These are phyloP conservation scores for Limnephilus auricula DNA, from an alignment of 2,888 invertebrate genomes.

Conservation along the genomic window DNA sequence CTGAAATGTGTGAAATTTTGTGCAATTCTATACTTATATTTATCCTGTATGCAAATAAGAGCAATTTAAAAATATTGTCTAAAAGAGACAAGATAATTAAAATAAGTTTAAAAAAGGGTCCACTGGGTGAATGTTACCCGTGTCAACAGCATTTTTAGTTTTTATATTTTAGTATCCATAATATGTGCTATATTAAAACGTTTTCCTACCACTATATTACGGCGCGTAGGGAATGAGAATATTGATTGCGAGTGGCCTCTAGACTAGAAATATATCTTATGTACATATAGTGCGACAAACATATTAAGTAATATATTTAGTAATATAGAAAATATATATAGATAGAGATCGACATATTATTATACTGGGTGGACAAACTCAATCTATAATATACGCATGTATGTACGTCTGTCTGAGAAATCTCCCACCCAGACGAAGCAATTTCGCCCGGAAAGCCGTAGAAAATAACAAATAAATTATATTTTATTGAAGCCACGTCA, in stretches of 20 bases:
- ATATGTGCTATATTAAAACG: not conserved
- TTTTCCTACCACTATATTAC: not conserved
- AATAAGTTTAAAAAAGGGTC: too few species aligned
- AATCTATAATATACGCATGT: not conserved
- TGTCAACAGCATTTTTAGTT: too few species aligned
- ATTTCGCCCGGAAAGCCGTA: constrained; percentile 18
- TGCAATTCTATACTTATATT: too few species aligned
- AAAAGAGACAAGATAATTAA: too few species aligned
- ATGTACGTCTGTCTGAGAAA: not conserved
- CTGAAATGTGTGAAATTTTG: too few species aligned
- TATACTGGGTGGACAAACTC: not conserved
- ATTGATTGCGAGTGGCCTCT: constrained; percentile 35
- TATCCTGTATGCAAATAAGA: too few species aligned
- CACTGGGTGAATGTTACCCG: too few species aligned
- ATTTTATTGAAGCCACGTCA: constrained; percentile 44
- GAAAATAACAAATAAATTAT: constrained; percentile 45
- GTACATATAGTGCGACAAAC: constrained; percentile 16
- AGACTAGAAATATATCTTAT: not conserved
- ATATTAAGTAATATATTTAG: not conserved
- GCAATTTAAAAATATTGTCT: too few species aligned
- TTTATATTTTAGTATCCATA: too few species aligned
- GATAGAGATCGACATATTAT: not conserved
- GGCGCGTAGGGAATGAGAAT: not conserved
- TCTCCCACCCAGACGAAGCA: not conserved
- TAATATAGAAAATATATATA: not conserved